Base-by-base conservation (phyloP, 2,113 vertebrate species). In the Mandrillus leucophaeus region DNA sequence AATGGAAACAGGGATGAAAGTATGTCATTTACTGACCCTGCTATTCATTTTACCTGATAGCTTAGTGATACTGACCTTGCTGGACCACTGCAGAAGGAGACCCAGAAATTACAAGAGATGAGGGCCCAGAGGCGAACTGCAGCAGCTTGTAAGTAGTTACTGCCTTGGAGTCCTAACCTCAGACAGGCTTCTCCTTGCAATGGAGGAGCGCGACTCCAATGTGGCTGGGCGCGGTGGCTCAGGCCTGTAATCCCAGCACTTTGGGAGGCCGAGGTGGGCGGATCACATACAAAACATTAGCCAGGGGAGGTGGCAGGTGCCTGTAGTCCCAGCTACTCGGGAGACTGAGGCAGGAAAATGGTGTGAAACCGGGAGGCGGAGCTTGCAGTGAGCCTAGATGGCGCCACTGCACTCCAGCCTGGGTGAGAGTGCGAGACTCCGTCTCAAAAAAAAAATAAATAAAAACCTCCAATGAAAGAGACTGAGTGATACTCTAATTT, bases 11-110 rank as follows among this genome's bases (percentile, higher is more conserved):
- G 79, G 81, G 2, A 35, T 93, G 40, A 83, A 87, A 93, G 72
- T 35, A n/a, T 72, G 13, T n/a, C 78, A 25, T 38, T 92, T 79
- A 55, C 9, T 85, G 70, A 90, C 50, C 61, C 7, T 76, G 30
- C 11, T 52, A 3, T 9, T 85, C 85, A 32, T 93, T 73, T 86
- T 96, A 13, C 88, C 86, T 57, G 78, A 45, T 89, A 99, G 99
- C 97, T 99, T 73, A 99, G 99, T 98, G 99, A 99, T 38, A 25
- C 98, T 70, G 99, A 99, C 97, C 98, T 99, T 90, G 98, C 98
- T 22, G 99, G 98, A 61, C 99, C 99, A 2, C 98, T 99, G 96
- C 99, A 99, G 97, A 99, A 99, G 97, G 99, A 99, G 97, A 97
- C 96, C 0, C 96, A 98, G 92, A 99, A 99, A 96, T 98, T 99